These are phyloP conservation scores for Spongia lamella DNA, from an alignment of 37 sponge, comb jelly and placozoan genomes.

Conservation along the genomic window DNA sequence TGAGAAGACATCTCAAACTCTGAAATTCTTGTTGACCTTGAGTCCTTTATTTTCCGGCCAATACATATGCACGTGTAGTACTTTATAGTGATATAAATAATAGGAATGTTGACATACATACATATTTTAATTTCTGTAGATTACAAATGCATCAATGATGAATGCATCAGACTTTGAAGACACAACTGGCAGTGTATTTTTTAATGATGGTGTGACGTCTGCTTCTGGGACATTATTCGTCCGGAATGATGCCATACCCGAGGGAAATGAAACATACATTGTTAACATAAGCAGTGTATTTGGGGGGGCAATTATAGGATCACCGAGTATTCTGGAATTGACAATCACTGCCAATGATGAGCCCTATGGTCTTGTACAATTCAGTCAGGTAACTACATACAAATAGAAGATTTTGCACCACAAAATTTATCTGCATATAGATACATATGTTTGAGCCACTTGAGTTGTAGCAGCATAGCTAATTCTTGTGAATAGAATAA, in stretches of 20 bases:
- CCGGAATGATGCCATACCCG: conserved; percentile 58
- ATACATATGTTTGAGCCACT: too few relatives aligned
- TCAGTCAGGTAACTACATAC: conserved; percentile 26
- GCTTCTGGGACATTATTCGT: conserved; percentile 34
- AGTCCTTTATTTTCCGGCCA: too few relatives aligned
- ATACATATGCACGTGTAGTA: too few relatives aligned
- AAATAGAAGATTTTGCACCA: background rate
- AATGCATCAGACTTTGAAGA: conserved; percentile 21
- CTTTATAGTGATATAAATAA: too few relatives aligned
- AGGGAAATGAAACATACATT: conserved; percentile 74
- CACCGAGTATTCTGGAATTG: conserved; percentile 21
- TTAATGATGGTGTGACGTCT: conserved; percentile 43
- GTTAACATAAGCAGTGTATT: conserved; percentile 25
- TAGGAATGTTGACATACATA: background rate
- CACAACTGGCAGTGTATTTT: conserved; percentile 5
- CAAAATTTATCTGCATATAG: too few relatives aligned
- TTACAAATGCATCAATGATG: background rate
- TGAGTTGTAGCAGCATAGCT: too few relatives aligned
- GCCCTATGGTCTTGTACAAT: conserved; percentile 71
- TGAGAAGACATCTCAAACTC: too few relatives aligned
- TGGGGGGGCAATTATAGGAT: conserved; percentile 15
- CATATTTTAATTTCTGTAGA: background rate
- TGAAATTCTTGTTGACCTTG: too few relatives aligned
- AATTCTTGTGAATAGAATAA: too few relatives aligned
- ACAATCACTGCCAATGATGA: conserved; percentile 66